Conservation (phyloP, 1,140 invertebrate species). For the Drosophila burlai region DNA sequence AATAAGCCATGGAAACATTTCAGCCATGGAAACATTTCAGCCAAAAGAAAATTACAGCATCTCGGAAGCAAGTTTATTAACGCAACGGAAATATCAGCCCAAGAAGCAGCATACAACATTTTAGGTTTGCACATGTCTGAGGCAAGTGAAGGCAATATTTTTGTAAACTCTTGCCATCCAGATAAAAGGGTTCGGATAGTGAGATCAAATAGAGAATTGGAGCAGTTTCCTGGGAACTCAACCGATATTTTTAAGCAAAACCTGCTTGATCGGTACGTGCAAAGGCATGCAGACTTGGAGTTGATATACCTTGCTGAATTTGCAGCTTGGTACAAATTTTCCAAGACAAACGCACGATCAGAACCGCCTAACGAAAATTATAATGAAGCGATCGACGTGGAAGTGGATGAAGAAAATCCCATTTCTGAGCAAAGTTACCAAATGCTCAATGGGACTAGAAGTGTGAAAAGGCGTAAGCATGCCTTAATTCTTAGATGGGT, state of each 20-base stretch:
- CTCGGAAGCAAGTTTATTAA: no score
- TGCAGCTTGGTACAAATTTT: no score
- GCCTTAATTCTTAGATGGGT: no score
- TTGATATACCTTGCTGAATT: no score
- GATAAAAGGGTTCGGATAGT: background rate
- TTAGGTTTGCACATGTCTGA: background rate
- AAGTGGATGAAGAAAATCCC: background rate
- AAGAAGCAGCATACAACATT: background rate
- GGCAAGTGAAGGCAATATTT: no score
- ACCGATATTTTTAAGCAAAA: background rate
- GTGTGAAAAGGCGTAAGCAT: no score
- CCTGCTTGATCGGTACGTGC: background rate
- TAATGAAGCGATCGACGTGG: no score
- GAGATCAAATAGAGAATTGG: background rate
- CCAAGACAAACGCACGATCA: no score
- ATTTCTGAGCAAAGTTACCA: background rate
- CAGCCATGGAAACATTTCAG: no score
- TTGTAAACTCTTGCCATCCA: background rate
- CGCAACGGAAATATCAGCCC: no score
- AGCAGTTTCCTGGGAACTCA: background rate
- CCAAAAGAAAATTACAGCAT: no score
- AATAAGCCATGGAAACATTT: background rate
- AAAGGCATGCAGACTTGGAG: background rate
- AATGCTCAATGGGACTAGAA: background rate
- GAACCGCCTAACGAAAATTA: no score